Conservation (phyloP, 2,888 invertebrate genomes). For the Oscheius onirici region DNA sequence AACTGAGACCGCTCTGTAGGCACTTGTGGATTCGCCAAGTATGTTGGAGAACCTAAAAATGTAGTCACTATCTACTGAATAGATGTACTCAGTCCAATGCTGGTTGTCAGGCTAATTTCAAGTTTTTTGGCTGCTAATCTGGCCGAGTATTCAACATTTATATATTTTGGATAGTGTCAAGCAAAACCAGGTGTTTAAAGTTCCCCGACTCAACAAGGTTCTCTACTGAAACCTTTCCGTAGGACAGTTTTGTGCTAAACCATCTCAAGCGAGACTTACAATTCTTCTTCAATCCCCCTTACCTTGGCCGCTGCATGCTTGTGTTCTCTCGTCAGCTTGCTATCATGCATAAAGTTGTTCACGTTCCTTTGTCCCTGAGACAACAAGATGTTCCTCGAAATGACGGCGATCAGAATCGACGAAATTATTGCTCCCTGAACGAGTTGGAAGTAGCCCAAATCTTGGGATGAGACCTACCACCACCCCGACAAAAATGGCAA, state of each 20-base stretch:
- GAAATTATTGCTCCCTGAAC: constrained; percentile 97
- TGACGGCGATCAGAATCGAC: constrained; percentile 96
- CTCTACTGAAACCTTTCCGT: too few species aligned
- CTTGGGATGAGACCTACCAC: constrained; percentile 81
- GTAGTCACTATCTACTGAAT: too few species aligned
- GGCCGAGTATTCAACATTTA: too few species aligned
- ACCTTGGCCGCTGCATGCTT: constrained; percentile 99
- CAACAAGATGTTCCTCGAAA: constrained; percentile 97
- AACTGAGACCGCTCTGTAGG: constrained; percentile 56
- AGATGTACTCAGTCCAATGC: too few species aligned
- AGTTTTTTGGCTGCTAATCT: too few species aligned
- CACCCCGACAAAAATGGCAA: constrained; percentile 98
- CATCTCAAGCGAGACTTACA: too few species aligned
- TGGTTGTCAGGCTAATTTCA: too few species aligned
- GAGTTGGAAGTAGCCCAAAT: neutral
- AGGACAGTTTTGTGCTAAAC: too few species aligned
- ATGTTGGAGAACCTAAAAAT: constrained; percentile 80
- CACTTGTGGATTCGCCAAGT: constrained; percentile 99
- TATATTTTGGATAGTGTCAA: too few species aligned
- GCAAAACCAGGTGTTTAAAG: too few species aligned
- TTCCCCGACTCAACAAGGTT: too few species aligned
- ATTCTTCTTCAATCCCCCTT: neutral
- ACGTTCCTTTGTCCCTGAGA: constrained; percentile 98
- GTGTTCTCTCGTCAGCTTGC: constrained; percentile 97
- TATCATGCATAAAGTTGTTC: constrained; percentile 99